Evolutionary conservation across 2,888 invertebrate genomes (phyloP), one percentile per base, ranked within the genome.

Genomic region (Lacanobia wlatinum): DNA sequence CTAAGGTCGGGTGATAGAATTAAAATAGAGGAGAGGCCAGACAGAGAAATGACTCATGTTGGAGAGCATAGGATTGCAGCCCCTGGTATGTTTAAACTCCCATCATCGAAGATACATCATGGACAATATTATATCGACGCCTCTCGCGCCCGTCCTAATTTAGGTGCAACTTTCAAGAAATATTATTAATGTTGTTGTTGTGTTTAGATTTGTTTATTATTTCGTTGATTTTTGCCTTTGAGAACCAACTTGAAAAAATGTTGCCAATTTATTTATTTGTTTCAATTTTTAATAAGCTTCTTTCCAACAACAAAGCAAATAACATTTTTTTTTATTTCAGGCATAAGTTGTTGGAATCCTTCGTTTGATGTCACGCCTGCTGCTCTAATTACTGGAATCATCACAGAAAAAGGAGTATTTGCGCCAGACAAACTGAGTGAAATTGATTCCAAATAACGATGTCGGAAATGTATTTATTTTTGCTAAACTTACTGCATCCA

Each of bases 281-380:
- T 34, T 6, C 5, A 4, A 6, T 34, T 34, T 34, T 34, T 34
- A 5, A 34, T 34, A 34, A 6, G 34, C 34, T 34, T 6, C 6
- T 5, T 34, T 34, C 6, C 28, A 28, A 34, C 34, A 6, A 34
- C 34, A 34, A 12, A 10, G 14, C 43, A 12, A 14, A 43, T 14
- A 10, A 12, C 4, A 43, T 9, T 1, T 34, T 46, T 78, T 0
- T 79, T 87, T 79, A 78, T 96, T 96, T 64, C 94, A 98, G 98
- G 98, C 69, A 98, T 99, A 69, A 96, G 97, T 68, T 99, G 99
- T 91, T 99, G 99, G 99, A 99, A 99, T 96, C 99, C 99, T 65
- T 98, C 99, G 0, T 99, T 99, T 93, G 99, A 99, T 94, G 98
- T 99, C 0, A 99, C 99, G 6, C 99, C 99, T 40, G 98, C 98